Evolutionary conservation across 2,113 vertebrate species (phyloP), one percentile per base, ranked within the genome.

Genomic region (Romanogobio albipinnatus): DNA sequence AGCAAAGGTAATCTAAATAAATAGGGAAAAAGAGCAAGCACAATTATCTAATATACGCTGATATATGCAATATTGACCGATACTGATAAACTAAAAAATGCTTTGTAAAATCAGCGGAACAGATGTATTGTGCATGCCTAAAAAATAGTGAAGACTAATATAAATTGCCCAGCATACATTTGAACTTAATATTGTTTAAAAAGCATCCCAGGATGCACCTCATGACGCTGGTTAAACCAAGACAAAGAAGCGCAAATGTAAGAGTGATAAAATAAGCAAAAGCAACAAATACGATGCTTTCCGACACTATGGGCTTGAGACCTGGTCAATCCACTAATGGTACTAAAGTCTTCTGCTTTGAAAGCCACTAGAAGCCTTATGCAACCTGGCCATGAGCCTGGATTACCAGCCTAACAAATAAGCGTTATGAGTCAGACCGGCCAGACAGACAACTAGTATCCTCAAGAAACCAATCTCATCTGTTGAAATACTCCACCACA

Each of bases 331-430:
- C 9, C 73, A 51, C 49, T 53, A 53, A 49, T 33, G 74, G 74
- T 76, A 26, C 17, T 56, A 56, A 56, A 56, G 53, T 56, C 53
- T 56, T 56, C 51, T 19, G 17, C 26, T 22, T n/a, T 49, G 64
- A 24, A 70, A 47, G 51, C 15, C 43, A 15, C 56, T 24, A 11
- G 66, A 58, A 81, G 43, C 64, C 53, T 81, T 33, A 62, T 33
- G 24, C 53, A 61, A 59, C 15, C 73, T 19, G 82, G 78, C 83
- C 62, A 75, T 91, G 91, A 92, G 85, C 84, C 82, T 83, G 91
- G 93, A 93, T 94, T 90, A 94, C 82, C 83, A 78, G 17, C 13
- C 70, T 78, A 83, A 91, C 84, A 92, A 91, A 88, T 87, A 89
- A 86, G 89, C 89, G 90, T 91, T 91, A 86, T 88, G 71, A 76